These are phyloP conservation scores for Acomys russatus DNA, from an alignment of 2,797 vertebrate genomes.

Conservation along the genomic window DNA sequence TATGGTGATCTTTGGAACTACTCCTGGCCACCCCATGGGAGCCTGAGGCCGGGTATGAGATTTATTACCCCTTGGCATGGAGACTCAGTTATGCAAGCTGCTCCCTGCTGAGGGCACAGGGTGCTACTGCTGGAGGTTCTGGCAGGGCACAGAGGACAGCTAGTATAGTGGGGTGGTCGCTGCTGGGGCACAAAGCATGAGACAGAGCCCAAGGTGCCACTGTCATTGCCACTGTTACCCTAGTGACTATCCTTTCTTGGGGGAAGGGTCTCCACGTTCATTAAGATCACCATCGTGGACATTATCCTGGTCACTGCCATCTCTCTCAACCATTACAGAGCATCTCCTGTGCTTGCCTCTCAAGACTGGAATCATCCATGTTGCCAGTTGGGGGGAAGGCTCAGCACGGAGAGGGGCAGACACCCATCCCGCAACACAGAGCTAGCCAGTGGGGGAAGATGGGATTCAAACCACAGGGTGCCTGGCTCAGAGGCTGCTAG, in stretches of 20 bases:
- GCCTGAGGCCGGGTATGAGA: not conserved
- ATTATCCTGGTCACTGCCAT: rapidly evolving
- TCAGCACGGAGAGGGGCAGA: not conserved
- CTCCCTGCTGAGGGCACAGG: not conserved
- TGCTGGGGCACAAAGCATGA: not conserved
- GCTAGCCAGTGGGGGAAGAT: too few species aligned
- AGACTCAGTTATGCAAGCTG: not conserved
- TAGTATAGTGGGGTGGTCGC: not conserved
- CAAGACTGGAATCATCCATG: not conserved
- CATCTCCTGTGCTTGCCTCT: not conserved
- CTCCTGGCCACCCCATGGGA: not conserved
- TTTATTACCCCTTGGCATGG: not conserved
- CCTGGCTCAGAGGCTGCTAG: not conserved
- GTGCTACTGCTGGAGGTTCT: not conserved
- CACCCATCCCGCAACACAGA: not conserved
- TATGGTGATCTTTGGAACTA: not conserved
- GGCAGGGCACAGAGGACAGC: not conserved
- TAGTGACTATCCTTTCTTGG: not conserved
- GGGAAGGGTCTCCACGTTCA: not conserved
- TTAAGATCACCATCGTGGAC: not conserved
- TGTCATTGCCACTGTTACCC: not conserved
- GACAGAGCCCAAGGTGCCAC: not conserved
- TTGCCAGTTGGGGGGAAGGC: not conserved
- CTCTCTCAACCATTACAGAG: not conserved
- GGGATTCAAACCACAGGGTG: not conserved